Evolutionary conservation across 1,140 invertebrate species (phyloP), one percentile per base, ranked within the genome.

Genomic region (Megalonaias nervosa): DNA sequence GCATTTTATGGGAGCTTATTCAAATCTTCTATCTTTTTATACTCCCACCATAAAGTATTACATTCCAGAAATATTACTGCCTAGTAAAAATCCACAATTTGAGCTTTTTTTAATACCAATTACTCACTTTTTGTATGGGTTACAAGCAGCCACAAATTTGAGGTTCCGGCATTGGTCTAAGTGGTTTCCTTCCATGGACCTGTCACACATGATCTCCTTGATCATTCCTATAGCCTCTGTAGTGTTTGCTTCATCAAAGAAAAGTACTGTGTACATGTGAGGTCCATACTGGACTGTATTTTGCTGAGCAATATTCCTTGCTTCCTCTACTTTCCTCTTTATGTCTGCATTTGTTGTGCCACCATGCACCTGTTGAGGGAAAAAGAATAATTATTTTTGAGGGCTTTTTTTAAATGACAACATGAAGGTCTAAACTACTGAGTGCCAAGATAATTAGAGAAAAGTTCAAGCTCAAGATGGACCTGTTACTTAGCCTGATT

Each of bases 181-280:
- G n/a, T 74, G 60, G 17, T 78, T 71, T 64, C 84, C 85, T 57
- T 70, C 61, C 65, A 85, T 79, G 19, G 68, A 80, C 31, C 69
- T 67, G 71, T 87, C 85, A 75, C 84, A 87, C 77, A 87, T 85
- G 59, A 87, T 84, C 64, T 86, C 85, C 69, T 87, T 85, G 26
- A 87, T 82, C 38, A 84, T 59, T 67, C 85, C 85, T 59, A 87
- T 83, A 21, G 81, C 74, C 73, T 86, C 85, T 48, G 88, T 89
- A 55, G 87, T 89, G 80, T 89, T 89, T 14, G 86, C 87, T 76
- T 89, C 88, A 75, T 89, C 88, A 77, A 89, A 88, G 75, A 89
- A 89, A 75, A 89, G 73, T 2, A 89, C 84, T 26, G 86, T 87
- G 71, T 85, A 81, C n/a, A 88, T 79, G 19, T 67, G 26, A 19